Conservation (phyloP, 2,113 vertebrate species). For the Cyanoliseus patagonus region DNA sequence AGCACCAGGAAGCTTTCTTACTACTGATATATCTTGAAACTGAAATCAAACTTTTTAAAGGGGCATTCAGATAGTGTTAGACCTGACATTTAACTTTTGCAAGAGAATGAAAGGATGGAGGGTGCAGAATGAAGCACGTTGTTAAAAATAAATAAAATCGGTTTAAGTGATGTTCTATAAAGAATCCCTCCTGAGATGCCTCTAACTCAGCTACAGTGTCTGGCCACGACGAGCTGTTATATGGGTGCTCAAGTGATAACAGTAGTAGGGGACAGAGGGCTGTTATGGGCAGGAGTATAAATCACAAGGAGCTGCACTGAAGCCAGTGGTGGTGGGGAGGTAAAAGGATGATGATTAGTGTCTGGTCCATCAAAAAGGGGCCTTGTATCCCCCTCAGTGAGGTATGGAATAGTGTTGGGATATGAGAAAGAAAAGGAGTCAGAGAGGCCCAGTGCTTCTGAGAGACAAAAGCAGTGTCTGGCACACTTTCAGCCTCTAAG, state of each 20-base stretch:
- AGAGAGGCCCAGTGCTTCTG: neutral
- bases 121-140: neutral
- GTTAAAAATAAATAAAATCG: constrained; percentile 39
- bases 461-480: neutral
- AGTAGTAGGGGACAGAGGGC: neutral
- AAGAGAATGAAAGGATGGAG: neutral
- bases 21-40: neutral
- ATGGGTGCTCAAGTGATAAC: neutral
- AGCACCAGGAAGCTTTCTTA: constrained; percentile 16
- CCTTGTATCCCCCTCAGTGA: neutral
- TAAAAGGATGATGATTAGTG: neutral
- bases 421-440: neutral
- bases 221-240: neutral
- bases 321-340: fast-evolving
- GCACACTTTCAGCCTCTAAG: fast-evolving
- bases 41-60: constrained; percentile 13
- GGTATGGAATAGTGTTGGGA: neutral
- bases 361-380: neutral
- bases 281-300: neutral
- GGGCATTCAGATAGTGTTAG: neutral
- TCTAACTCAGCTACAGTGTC: neutral
- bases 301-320: neutral
- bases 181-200: neutral
- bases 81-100: constrained; percentile 7
- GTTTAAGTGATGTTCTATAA: neutral